Evolutionary conservation across 2,797 vertebrate genomes (phyloP), one percentile per base, ranked within the genome.

Genomic region (Fundulus diaphanus): DNA sequence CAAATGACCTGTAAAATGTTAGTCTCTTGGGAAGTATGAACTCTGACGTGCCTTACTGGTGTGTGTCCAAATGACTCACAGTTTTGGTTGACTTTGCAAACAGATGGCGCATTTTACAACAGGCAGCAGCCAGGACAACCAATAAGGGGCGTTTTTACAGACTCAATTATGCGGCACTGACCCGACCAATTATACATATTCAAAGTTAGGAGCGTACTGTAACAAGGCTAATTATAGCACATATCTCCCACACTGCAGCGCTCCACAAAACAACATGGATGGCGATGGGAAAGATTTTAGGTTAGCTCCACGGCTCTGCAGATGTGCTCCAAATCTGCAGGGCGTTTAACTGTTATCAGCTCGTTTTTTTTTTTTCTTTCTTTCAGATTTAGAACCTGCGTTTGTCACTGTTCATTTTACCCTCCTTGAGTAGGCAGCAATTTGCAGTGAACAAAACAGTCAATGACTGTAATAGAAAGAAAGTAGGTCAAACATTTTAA

Each of bases 61-160:
- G 49, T 12, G 42, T 12, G 61, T 81, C 79, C 68, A 87, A 84
- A 85, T 76, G 84, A 89, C 81, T 90, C 81, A 80, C 84, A 88
- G 74, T 90, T 90, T 90, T 80, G 80, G 75, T 92, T 87, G 91
- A 93, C 93, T 93, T 92, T 93, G 91, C 88, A 90, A 94, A 93
- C 93, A 94, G 92, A 94, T 94, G 94, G 93, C 80, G 57, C 29
- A 33, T 85, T 89, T 88, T 85, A 86, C 82, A 89, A 82, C 78
- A 87, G 84, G 90, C 90, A 91, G 87, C 85, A 82, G 89, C 85
- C 90, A 91, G 88, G 85, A 74, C 83, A 56, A 80, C 56, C 81
- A 86, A 85, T 88, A 92, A 93, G 40, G 61, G 92, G 92, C 71
- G 89, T 84, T 87, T 88, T 90, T 77, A 89, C 72, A 68, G 68